Base-by-base conservation (phyloP, 2,888 invertebrate genomes). In the Lordiphosa fenestrarum region DNA sequence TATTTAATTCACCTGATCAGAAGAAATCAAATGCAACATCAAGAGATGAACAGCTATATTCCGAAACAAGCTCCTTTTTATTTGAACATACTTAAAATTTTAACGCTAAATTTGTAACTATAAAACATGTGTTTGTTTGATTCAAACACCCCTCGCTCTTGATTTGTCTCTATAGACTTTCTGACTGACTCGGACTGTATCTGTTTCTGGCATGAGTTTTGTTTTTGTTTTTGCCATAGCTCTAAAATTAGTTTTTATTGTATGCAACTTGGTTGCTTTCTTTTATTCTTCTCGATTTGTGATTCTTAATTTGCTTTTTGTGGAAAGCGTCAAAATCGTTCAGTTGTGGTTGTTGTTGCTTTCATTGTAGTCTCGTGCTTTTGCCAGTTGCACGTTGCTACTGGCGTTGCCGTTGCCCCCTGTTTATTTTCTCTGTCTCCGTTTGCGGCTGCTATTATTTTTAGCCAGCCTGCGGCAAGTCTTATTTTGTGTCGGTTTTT, bases 221-320 rank as follows among this genome's bases (percentile, higher is more conserved):
- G 58, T 12, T 44, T 30, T 35, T 23, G 40, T 38, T 82, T 68
- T 59, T 66, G 61, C 62, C 61, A 66, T 54, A 51, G 61, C 63
- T 81, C 84, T 84, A 84, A 80, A 80, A 74, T 80, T 78, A 82
- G 72, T 78, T 84, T 74, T 77, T 72, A 82, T 84, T 84, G 70
- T 74, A 66, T 69, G 71, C 80, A 63, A 66, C 64, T 66, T 63
- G 44, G 66, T 47, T 36, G 44, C 47, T 41, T 33, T 56, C 48
- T 59, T 50, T 60, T 47, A 56, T 59, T 35, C 61, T 39, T 50
- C 69, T 73, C 46, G 64, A 71, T 73, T 71, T 84, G 74, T 77
- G 60, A 77, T 69, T 77, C 60, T 81, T 65, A 66, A 62, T 81
- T 68, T 70, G 55, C 55, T 61, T 73, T 59, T 73, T 73, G 78